These are phyloP conservation scores for Pituophis catenifer DNA, from an alignment of 2,113 vertebrate genomes.

Conservation along the genomic window DNA sequence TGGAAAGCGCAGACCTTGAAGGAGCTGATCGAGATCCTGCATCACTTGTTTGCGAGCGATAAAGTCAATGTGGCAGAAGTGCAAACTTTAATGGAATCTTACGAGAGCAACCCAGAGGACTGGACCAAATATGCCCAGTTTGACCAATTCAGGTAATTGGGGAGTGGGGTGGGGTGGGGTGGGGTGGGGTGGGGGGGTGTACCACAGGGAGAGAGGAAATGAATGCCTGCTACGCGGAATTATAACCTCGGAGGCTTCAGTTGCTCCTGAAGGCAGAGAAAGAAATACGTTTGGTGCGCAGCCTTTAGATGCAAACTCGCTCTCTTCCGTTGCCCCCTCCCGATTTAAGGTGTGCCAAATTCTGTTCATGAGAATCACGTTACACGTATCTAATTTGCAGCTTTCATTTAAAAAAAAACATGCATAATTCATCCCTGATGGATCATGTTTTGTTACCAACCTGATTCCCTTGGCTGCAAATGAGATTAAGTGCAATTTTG, in stretches of 20 bases:
- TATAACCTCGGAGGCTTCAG: neutral
- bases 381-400: neutral
- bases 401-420: neutral
- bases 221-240: neutral
- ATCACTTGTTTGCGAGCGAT: conserved; percentile 80
- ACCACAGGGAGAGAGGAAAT: neutral
- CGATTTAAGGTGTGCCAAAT: neutral
- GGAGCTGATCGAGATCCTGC: conserved; percentile 81
- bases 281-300: neutral
- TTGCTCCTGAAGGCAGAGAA: neutral
- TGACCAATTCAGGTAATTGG: conserved; percentile 86
- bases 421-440: neutral
- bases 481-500: neutral
- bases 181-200: no score
- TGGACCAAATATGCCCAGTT: conserved; percentile 86
- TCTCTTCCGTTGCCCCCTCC: neutral
- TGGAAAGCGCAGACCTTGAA: conserved; percentile 78
- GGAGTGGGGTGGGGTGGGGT: no score
- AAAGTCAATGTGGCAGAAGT: conserved; percentile 86
- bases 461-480: neutral
- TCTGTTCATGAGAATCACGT: neutral
- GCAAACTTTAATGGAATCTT: conserved; percentile 85
- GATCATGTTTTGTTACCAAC: neutral
- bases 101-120: conserved; percentile 85
- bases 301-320: neutral